These are phyloP conservation scores for Hemistola chrysoprasaria DNA, from an alignment of 2,888 invertebrate species.

Conservation along the genomic window DNA sequence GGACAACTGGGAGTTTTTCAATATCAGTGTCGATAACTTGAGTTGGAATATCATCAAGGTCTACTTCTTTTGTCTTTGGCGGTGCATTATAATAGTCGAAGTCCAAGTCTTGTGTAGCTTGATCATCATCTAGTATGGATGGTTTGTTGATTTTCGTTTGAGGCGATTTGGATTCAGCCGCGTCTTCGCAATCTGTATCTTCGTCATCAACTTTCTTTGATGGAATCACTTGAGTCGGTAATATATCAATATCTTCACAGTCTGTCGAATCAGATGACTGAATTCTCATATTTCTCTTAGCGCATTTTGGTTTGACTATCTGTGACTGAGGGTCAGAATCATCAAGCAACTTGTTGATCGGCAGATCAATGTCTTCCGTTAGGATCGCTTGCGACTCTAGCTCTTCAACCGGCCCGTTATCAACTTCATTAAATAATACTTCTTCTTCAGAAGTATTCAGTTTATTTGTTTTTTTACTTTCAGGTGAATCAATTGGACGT, in stretches of 20 bases:
- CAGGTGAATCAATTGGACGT: conserved; percentile 1
- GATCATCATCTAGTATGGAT: conserved; percentile 30
- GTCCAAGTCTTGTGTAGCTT: conserved; percentile 42
- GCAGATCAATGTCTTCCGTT: conserved; percentile 36
- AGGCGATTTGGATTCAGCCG: conserved; percentile 28
- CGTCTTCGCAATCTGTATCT: conserved; percentile 54
- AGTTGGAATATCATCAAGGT: conserved; percentile 51
- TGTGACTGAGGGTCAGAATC: conserved; percentile 19
- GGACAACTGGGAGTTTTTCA: conserved; percentile 10
- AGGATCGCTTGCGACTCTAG: conserved; percentile 61
- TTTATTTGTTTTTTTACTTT: conserved; percentile 23
- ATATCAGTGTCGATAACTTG: conserved; percentile 44
- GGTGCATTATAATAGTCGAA: conserved; percentile 12
- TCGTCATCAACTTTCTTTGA: conserved; percentile 35
- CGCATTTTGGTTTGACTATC: conserved; percentile 16
- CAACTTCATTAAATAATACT: conserved; percentile 59
- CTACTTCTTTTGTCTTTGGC: conserved; percentile 17
- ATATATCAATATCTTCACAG: conserved; percentile 36
- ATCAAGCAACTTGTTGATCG: conserved; percentile 18
- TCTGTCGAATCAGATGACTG: conserved; percentile 35
- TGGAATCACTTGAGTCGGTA: conserved; percentile 32
- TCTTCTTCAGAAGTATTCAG: conserved; percentile 53
- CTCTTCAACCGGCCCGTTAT: conserved; percentile 42
- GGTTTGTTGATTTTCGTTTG: conserved; percentile 9
- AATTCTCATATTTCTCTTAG: conserved; percentile 29